A percentile compares a stretch with the other conserved stretches of the same genome.
Evolutionary conservation across 2,888 invertebrate species (phyloP).

Genomic region (Argyresthia albistria): DNA sequence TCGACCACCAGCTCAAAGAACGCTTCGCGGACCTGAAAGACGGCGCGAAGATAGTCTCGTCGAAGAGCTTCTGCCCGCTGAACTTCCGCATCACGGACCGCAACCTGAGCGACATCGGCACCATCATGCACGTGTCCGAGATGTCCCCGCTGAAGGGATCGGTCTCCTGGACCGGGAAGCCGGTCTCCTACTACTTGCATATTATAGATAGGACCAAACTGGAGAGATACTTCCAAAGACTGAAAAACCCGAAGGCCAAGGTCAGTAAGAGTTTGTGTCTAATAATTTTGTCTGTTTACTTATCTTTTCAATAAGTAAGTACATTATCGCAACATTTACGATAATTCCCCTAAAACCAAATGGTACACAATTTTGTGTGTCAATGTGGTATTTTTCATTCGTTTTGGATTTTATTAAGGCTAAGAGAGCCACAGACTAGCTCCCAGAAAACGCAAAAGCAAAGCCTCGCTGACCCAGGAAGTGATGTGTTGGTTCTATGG

Average conservation of each 20-base stretch:
- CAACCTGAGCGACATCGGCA: slow-evolving; percentile 97
- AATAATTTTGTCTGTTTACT: too few species aligned
- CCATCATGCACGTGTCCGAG: slow-evolving; percentile 98
- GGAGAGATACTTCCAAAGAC: slow-evolving; percentile 95
- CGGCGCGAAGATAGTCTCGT: slow-evolving; percentile 97
- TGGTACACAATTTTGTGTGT: too few species aligned
- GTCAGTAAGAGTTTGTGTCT: slow-evolving; percentile 73
- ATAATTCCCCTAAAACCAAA: too few species aligned
- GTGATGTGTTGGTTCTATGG: too few species aligned
- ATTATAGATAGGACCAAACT: slow-evolving; percentile 97
- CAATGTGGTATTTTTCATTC: too few species aligned
- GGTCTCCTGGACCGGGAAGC: slow-evolving; percentile 99
- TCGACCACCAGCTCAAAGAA: slow-evolving; percentile 97
- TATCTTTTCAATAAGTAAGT: too few species aligned
- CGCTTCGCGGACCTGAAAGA: slow-evolving; percentile 96
- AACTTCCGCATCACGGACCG: slow-evolving; percentile 98
- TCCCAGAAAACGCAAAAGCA: too few species aligned
- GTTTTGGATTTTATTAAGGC: too few species aligned
- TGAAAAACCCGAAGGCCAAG: slow-evolving; percentile 90
- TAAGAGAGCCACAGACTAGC: too few species aligned
- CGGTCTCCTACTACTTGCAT: slow-evolving; percentile 98
- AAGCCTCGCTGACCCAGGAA: too few species aligned
- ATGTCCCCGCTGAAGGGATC: slow-evolving; percentile 95
- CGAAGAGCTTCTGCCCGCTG: slow-evolving; percentile 98
- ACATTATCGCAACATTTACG: too few species aligned